Conservation (phyloP, 2,797 vertebrate genomes). For the Salmo trutta region DNA sequence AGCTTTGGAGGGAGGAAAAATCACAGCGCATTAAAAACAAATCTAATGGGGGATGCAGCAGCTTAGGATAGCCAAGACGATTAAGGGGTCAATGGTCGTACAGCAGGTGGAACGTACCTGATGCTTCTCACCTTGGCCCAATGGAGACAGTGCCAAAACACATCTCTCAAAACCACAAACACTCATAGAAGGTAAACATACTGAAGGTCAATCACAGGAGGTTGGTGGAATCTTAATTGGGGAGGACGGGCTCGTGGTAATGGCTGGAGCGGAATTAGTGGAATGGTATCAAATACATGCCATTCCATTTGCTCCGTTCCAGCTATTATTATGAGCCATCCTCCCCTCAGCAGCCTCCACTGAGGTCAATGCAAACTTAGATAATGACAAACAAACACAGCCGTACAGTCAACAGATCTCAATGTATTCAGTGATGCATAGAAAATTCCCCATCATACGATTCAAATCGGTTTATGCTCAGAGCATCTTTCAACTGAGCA, state of each 20-base stretch:
- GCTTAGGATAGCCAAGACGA: conserved; percentile 78
- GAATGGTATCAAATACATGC: no score
- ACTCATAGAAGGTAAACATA: conserved; percentile 51
- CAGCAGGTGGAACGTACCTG: conserved; percentile 76
- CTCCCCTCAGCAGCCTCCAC: no score
- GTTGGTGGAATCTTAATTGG: no score
- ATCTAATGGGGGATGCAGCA: conserved; percentile 77
- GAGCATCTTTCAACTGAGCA: conserved; percentile 32
- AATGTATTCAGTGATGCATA: conserved; percentile 31
- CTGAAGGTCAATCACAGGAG: conserved; percentile 9
- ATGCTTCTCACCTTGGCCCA: conserved; percentile 71
- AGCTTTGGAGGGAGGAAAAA: conserved; percentile 65
- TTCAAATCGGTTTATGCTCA: conserved; percentile 44
- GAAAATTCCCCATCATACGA: conserved; percentile 20
- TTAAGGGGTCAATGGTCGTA: conserved; percentile 80
- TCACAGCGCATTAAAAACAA: conserved; percentile 79
- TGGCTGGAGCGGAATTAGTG: no score
- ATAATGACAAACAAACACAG: conserved; percentile 50
- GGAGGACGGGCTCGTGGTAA: no score
- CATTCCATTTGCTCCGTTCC: no score
- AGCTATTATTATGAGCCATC: no score
- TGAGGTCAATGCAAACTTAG: conserved; percentile 51
- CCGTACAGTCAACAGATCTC: conserved; percentile 49
- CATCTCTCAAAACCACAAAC: conserved; percentile 69
- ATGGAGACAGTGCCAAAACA: conserved; percentile 61